These are phyloP conservation scores for Argyra leucocephala DNA, from an alignment of 2,888 invertebrate genomes.

Conservation along the genomic window DNA sequence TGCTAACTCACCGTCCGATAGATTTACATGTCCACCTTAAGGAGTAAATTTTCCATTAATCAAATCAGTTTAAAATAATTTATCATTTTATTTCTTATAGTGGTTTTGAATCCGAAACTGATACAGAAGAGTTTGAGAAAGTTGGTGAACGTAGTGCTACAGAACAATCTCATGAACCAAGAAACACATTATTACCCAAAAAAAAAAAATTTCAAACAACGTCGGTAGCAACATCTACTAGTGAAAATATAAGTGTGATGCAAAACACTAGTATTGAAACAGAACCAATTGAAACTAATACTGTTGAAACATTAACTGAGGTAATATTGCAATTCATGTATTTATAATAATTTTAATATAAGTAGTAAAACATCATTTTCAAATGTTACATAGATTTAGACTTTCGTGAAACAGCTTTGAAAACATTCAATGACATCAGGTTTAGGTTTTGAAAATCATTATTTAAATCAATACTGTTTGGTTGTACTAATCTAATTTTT, in stretches of 20 bases:
- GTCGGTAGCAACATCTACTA: constrained; percentile 30
- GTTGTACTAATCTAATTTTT: too few species aligned
- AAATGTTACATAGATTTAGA: too few species aligned
- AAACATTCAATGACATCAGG: too few species aligned
- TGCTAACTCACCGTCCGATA: constrained; percentile 31
- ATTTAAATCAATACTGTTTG: too few species aligned
- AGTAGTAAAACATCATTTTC: too few species aligned
- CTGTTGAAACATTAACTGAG: constrained; percentile 39
- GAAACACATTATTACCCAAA: constrained; percentile 35
- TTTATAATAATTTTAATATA: too few species aligned
- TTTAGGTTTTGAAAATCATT: too few species aligned
- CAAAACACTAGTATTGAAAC: constrained; percentile 30
- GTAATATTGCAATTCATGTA: constrained; percentile 24
- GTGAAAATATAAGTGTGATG: constrained; percentile 27
- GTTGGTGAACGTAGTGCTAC: constrained; percentile 53
- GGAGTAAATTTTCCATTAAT: too few species aligned
- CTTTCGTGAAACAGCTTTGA: too few species aligned
- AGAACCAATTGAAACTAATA: constrained; percentile 32
- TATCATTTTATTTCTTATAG: constrained; percentile 40
- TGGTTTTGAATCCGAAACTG: constrained; percentile 71
- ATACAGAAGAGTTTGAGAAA: constrained; percentile 75
- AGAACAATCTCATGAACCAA: constrained; percentile 31
- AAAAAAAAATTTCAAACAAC: constrained; percentile 45
- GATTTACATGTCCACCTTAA: constrained; percentile 45
- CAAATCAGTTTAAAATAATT: constrained; percentile 7